A percentile compares a stretch with the other conserved stretches of the same genome.
phyloP scores from a whole-genome alignment of 2,797 vertebrate species.

The Hippocampus kuda region DNA sequence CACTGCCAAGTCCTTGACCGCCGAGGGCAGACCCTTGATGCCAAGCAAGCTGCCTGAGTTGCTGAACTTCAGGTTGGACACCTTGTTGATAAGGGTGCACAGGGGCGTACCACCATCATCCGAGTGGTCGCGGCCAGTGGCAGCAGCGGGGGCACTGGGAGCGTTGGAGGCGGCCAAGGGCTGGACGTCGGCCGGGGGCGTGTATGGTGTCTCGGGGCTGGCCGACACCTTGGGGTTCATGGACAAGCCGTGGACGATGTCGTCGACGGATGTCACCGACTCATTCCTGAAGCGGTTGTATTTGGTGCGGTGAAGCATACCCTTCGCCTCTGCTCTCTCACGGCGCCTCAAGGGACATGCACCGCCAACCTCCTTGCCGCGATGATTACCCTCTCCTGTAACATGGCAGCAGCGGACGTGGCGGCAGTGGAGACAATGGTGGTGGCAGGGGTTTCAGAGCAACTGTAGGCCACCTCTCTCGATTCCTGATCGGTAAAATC shows the following conservation, averaged over 20 bases:
- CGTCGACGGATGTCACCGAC: slow-evolving; percentile 97
- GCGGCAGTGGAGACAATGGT: slow-evolving; percentile 55
- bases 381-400: slow-evolving; percentile 74
- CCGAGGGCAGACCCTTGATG: slow-evolving; percentile 89
- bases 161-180: slow-evolving; percentile 48
- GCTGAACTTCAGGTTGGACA: slow-evolving; percentile 95
- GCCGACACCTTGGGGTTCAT: slow-evolving; percentile 92
- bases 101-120: slow-evolving; percentile 92
- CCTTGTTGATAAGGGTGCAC: slow-evolving; percentile 96
- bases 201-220: slow-evolving; percentile 75
- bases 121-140: slow-evolving; percentile 68
- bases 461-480: slow-evolving; percentile 59
- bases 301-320: slow-evolving; percentile 99
- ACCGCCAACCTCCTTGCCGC: slow-evolving; percentile 73
- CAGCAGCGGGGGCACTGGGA: slow-evolving; percentile 61
- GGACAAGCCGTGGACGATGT: slow-evolving; percentile 93
- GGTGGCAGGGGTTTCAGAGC: slow-evolving; percentile 68
- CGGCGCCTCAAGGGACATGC: slow-evolving; percentile 37
- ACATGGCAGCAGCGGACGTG: slow-evolving; percentile 70
- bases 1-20: slow-evolving; percentile 91
- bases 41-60: slow-evolving; percentile 84
- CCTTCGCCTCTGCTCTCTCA: slow-evolving; percentile 4
- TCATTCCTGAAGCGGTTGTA: slow-evolving; percentile 99
- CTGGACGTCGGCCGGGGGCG: slow-evolving; percentile 75
- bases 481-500: slow-evolving; percentile 52